These are phyloP conservation scores for Cardinalis cardinalis DNA, from an alignment of 2,113 vertebrate genomes.

Conservation along the genomic window DNA sequence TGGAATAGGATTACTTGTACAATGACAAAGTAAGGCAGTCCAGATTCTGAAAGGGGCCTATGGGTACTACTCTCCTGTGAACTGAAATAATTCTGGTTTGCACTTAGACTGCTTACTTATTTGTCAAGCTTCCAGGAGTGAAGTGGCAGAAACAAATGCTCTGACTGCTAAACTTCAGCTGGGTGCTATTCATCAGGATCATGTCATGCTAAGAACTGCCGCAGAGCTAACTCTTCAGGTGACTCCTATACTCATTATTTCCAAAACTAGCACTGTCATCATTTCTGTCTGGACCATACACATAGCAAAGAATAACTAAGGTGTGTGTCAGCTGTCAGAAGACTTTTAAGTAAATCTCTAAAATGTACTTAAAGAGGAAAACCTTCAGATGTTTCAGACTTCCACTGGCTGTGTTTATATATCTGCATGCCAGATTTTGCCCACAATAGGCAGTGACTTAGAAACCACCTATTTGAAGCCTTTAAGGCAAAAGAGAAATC, in stretches of 20 bases:
- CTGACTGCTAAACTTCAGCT: background rate
- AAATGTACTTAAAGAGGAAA: background rate
- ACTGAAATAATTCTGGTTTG: conserved; percentile 23
- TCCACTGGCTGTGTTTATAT: background rate
- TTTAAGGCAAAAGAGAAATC: background rate
- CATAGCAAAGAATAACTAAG: background rate
- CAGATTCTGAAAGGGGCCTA: background rate
- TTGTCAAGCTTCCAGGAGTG: background rate
- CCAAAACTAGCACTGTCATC: background rate
- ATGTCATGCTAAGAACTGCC: background rate
- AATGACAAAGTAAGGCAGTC: background rate
- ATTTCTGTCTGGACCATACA: background rate
- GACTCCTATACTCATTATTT: background rate
- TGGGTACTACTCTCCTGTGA: background rate
- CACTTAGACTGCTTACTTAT: conserved; percentile 8
- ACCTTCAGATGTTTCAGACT: background rate
- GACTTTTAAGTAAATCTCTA: background rate
- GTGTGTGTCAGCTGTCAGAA: background rate
- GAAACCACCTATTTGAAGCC: background rate
- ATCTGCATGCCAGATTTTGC: background rate
- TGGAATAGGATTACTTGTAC: background rate
- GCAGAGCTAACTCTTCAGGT: background rate
- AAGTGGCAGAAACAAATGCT: conserved; percentile 1
- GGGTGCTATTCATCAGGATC: background rate
- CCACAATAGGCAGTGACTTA: background rate